Base-by-base conservation (phyloP, 2,113 vertebrate species). In the Periophthalmus modestus region DNA sequence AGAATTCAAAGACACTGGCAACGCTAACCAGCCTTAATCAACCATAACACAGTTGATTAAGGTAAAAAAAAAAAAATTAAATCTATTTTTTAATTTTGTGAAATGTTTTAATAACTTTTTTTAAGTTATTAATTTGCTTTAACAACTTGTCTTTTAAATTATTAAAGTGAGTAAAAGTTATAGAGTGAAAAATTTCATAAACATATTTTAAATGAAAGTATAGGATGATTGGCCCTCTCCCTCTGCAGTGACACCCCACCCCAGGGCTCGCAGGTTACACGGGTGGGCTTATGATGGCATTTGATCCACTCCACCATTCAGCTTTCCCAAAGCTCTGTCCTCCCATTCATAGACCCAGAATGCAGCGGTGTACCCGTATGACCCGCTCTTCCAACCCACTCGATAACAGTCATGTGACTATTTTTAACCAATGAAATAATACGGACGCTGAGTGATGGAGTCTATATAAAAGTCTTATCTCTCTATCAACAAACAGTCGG, bases 241-340 rank as follows among this genome's bases (percentile, higher is more conserved):
- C 16, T 5, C 15, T 7, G 50, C 13, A 7, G 16, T 19, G 50
- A 52, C 50, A 19, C 50, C 50, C 18, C 50, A 6, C 16, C 50
- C 18, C 50, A 19, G 16, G 50, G 18, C 50, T 16, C 15, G 16
- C 50, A 43, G 39, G 39, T 43, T 43, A 43, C 50, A 52, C 50
- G 3, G 16, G 16, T 19, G 15, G 50, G n/a, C n/a, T 48, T 48
- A 14, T n/a, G 54, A 48, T 78, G 77, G 75, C 48, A 23, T 55
- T 74, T 74, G 67, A 82, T 84, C 80, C 86, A 74, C 77, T 79
- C 67, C 18, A 13, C 83, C 85, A 81, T 82, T 84, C 77, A 77
- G 43, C 74, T 89, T 89, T 87, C 80, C 69, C 57, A 7, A 71
- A 71, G 74, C 79, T 75, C 46, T 61, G 80, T 79, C 76, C 75